A percentile compares a stretch with the other conserved stretches of the same genome.
phyloP scores from a whole-genome alignment of 2,113 vertebrate genomes.

The Thunnus thynnus region DNA sequence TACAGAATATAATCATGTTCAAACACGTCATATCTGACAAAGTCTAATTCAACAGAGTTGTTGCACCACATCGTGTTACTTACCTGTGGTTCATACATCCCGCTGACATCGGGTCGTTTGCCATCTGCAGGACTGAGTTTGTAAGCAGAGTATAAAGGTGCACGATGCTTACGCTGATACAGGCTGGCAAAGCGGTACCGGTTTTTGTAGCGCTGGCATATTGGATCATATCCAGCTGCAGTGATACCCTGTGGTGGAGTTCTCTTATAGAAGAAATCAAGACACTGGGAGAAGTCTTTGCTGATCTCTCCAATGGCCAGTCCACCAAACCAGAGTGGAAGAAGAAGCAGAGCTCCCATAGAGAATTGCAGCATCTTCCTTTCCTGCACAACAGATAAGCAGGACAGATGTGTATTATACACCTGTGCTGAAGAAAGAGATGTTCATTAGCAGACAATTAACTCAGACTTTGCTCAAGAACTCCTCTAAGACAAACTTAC shows the following conservation, averaged over 20 bases:
- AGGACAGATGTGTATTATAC: not conserved
- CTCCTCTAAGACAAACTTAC: no score
- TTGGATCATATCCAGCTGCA: conserved; percentile 43
- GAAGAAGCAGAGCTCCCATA: conserved; percentile 39
- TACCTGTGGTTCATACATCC: conserved; percentile 82
- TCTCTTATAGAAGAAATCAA: conserved; percentile 67
- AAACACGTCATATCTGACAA: no score
- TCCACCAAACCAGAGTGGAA: conserved; percentile 42
- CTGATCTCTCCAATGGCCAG: conserved; percentile 58
- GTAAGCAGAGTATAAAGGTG: conserved; percentile 77
- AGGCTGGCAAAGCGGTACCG: conserved; percentile 77
- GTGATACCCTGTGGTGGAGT: conserved; percentile 62
- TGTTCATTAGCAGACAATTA: no score
- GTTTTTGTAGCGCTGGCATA: conserved; percentile 80
- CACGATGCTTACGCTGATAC: conserved; percentile 59
- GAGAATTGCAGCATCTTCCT: conserved; percentile 8
- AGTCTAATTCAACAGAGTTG: no score
- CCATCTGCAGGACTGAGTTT: conserved; percentile 59
- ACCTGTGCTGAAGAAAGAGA: no score
- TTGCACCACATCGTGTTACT: not conserved
- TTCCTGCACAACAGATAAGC: conserved; percentile 14
- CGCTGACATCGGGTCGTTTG: conserved; percentile 43
- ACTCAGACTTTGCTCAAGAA: no score
- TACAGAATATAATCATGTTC: no score
- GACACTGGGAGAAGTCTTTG: conserved; percentile 66